Percentiles rank a stretch among this genome's conserved stretches.
phyloP scores from a whole-genome alignment of 2,797 vertebrate genomes.

The Podarcis siculus region DNA sequence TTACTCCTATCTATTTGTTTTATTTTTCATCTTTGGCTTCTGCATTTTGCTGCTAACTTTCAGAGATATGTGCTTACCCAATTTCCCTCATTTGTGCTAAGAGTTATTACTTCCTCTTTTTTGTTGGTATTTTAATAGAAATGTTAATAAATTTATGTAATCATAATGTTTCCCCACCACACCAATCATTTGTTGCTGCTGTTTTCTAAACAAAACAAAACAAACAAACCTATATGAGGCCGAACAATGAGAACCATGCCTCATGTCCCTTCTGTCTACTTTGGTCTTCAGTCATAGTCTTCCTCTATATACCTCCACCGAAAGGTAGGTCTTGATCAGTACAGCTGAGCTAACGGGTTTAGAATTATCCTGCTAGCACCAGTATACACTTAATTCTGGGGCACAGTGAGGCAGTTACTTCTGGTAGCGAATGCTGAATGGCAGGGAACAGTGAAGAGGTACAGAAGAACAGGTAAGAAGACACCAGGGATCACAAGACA shows the following conservation, averaged over 20 bases:
- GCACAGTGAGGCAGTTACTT: no score
- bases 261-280: background rate
- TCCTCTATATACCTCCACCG: background rate
- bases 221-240: background rate
- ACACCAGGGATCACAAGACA: no score
- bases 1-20: background rate
- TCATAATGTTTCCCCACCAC: background rate
- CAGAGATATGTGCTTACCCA: rapidly evolving
- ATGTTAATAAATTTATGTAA: background rate
- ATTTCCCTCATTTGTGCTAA: background rate
- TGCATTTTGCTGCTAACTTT: rapidly evolving
- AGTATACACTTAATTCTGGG: no score
- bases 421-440: no score
- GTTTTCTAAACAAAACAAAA: no score
- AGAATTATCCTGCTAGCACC: background rate
- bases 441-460: no score
- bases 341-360: background rate
- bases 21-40: background rate
- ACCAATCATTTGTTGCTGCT: background rate
- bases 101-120: slow-evolving; percentile 20
- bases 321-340: background rate
- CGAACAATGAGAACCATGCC: background rate
- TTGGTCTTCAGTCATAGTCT: background rate
- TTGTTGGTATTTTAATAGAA: background rate
- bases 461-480: no score